phyloP scores from a whole-genome alignment of 2,113 vertebrate species.

The Osmerus mordax region DNA sequence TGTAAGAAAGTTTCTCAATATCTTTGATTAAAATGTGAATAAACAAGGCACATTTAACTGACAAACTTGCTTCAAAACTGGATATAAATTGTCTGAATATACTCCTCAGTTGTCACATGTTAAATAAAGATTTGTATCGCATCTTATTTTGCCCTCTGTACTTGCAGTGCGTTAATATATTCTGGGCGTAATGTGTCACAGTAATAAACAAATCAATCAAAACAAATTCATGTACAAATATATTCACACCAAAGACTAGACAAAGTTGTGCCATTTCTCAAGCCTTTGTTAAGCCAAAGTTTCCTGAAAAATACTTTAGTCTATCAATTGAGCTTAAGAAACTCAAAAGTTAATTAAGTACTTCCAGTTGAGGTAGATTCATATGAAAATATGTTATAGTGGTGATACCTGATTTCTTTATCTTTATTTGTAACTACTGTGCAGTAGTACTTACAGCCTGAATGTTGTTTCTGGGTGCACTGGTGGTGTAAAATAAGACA shows the following conservation, averaged over 20 bases:
- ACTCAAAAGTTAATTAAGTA: not conserved
- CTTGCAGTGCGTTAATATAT: no score
- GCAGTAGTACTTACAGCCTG: not conserved
- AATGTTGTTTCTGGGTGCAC: not conserved
- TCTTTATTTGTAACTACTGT: not conserved
- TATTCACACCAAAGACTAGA: not conserved
- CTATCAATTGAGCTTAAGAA: not conserved
- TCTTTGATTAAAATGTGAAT: not conserved
- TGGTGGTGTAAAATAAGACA: conserved; percentile 10
- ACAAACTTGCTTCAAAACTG: no score
- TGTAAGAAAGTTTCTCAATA: not conserved
- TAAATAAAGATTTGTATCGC: no score
- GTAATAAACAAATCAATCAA: no score
- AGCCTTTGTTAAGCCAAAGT: not conserved
- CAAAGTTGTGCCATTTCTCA: not conserved
- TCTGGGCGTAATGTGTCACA: no score
- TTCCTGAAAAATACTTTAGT: not conserved
- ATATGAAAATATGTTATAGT: not conserved
- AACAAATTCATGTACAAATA: no score
- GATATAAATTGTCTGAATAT: no score
- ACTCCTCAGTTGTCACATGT: no score
- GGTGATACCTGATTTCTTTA: not conserved
- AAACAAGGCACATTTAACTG: no score
- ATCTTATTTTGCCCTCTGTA: no score
- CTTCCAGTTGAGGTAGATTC: conserved; percentile 20